Evolutionary conservation across 2,797 vertebrate genomes (phyloP).

Genomic region (Malurus splendens): DNA sequence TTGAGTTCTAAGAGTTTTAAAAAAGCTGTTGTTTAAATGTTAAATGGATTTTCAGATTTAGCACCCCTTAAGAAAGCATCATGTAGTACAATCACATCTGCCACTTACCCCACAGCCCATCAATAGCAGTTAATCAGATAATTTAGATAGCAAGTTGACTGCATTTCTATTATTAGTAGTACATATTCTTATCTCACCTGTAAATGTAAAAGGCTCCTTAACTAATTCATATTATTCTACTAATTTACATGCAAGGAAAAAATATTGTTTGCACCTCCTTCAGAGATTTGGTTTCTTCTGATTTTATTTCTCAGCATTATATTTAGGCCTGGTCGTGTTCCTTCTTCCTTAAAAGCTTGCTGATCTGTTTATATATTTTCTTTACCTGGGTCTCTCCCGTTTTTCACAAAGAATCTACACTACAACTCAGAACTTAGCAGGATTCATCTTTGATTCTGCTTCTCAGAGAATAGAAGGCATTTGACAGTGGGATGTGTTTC

Average conservation of each 20-base stretch:
- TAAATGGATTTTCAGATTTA: neutral
- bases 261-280: neutral
- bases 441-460: neutral
- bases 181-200: neutral
- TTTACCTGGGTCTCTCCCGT: neutral
- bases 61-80: neutral
- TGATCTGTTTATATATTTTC: neutral
- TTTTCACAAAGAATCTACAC: neutral
- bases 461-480: neutral
- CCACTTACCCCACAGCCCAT: neutral
- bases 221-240: neutral
- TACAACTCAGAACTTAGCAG: neutral
- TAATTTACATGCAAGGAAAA: neutral
- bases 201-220: neutral
- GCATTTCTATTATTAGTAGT: neutral
- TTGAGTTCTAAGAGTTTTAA: neutral
- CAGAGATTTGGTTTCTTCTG: neutral
- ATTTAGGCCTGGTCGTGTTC: neutral
- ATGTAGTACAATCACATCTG: neutral
- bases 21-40: neutral
- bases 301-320: neutral
- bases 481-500: neutral
- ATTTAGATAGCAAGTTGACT: neutral
- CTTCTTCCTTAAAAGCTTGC: neutral
- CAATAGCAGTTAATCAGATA: neutral